These are phyloP conservation scores for Epistrophe grossulariae DNA, from an alignment of 2,888 invertebrate species.

Conservation along the genomic window DNA sequence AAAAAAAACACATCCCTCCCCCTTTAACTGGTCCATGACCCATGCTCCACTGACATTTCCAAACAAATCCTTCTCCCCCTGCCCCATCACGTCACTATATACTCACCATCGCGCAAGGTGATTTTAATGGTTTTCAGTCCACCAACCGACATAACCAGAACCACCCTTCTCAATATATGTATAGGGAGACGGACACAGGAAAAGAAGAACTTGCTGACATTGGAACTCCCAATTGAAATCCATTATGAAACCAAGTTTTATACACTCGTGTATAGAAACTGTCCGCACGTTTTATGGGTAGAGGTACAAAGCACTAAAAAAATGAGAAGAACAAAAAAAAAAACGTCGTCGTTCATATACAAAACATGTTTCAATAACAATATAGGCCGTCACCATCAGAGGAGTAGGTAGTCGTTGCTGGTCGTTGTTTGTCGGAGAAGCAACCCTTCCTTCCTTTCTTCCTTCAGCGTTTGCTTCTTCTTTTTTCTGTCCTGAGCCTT, in stretches of 20 bases:
- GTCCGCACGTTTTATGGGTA: slow-evolving; percentile 23
- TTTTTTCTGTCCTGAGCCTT: neutral
- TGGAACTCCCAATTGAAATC: slow-evolving; percentile 69
- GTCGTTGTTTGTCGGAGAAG: slow-evolving; percentile 8
- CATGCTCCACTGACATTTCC: slow-evolving; percentile 61
- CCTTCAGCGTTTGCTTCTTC: neutral
- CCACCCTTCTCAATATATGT: neutral
- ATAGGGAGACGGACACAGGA: slow-evolving; percentile 50
- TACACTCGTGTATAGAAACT: slow-evolving; percentile 49
- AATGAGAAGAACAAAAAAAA: neutral
- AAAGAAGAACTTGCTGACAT: slow-evolving; percentile 56
- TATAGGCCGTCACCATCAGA: slow-evolving; percentile 68
- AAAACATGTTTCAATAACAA: slow-evolving; percentile 74
- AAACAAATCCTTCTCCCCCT: slow-evolving; percentile 6
- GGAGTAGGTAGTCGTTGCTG: neutral
- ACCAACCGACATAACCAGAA: slow-evolving; percentile 7
- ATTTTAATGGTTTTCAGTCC: slow-evolving; percentile 62
- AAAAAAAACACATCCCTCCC: slow-evolving; percentile 13
- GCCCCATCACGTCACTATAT: neutral
- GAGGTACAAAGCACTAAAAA: slow-evolving; percentile 8
- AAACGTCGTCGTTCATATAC: slow-evolving; percentile 51
- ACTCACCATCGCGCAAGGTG: slow-evolving; percentile 50
- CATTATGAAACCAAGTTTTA: slow-evolving; percentile 68
- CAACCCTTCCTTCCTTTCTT: slow-evolving; percentile 33
- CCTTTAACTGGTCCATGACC: slow-evolving; percentile 69